phyloP scores from a whole-genome alignment of 2,797 vertebrate genomes.

The Rhynchotus rufescens region DNA sequence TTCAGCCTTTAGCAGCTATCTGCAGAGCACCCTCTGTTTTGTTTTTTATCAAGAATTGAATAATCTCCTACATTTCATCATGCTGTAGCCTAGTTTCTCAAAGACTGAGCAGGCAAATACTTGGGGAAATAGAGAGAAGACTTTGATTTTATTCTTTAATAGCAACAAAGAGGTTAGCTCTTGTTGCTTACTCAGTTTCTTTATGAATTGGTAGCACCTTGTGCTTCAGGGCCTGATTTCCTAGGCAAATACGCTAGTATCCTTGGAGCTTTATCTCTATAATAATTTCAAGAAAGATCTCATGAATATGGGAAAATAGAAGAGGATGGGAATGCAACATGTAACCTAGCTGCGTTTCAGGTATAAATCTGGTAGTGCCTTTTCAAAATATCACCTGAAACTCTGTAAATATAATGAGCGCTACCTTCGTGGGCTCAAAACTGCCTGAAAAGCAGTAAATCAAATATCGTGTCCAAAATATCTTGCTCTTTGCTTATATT shows the following conservation, averaged over 20 bases:
- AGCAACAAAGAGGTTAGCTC: background rate
- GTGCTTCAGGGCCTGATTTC: background rate
- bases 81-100: background rate
- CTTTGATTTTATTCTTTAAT: too few relatives aligned
- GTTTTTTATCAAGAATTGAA: background rate
- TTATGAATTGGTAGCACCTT: background rate
- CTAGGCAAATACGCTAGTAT: background rate
- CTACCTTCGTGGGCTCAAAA: background rate
- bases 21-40: background rate
- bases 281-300: background rate
- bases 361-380: background rate
- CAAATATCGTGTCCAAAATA: background rate
- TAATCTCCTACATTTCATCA: too few relatives aligned
- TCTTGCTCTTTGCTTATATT: too few relatives aligned
- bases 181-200: background rate
- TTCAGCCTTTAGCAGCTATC: background rate
- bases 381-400: background rate
- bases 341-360: background rate
- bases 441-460: background rate
- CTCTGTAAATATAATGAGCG: too few relatives aligned
- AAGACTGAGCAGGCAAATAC: background rate
- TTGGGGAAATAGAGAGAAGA: background rate
- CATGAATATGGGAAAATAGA: background rate
- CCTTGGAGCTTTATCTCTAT: background rate
- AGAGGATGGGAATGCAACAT: background rate